Percentiles rank a stretch among this genome's conserved stretches.
Conservation (phyloP, 2,797 vertebrate genomes). For the Loriculus beryllinus region DNA sequence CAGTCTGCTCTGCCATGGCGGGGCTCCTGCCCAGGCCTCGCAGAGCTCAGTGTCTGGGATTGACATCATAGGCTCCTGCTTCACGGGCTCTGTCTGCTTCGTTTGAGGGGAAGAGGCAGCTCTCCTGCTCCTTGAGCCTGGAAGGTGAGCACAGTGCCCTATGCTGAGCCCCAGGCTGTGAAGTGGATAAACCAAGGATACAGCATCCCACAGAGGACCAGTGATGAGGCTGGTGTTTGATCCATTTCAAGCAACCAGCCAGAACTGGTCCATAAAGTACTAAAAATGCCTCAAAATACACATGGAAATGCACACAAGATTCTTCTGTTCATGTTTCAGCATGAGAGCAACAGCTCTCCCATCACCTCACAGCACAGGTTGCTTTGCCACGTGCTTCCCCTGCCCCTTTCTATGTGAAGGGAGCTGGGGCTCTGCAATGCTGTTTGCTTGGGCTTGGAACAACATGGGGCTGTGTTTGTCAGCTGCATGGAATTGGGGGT, state of each 20-base stretch:
- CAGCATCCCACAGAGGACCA: neutral
- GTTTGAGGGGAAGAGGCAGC: neutral
- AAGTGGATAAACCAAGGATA: neutral
- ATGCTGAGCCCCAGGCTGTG: neutral
- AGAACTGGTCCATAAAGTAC: neutral
- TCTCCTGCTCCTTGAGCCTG: neutral
- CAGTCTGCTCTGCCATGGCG: neutral
- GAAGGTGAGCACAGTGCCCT: accelerated
- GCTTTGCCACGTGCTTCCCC: neutral
- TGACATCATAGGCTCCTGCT: neutral
- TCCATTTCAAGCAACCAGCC: neutral
- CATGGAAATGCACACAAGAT: neutral
- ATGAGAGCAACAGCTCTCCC: neutral
- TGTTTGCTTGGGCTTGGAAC: neutral
- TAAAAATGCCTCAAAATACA: neutral
- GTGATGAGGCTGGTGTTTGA: accelerated
- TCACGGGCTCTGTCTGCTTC: neutral
- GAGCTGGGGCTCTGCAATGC: neutral
- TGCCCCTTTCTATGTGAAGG: neutral
- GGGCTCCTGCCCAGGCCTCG: neutral
- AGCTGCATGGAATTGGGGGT: neutral
- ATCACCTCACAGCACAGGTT: neutral
- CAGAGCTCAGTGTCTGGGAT: neutral
- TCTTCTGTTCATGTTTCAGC: neutral
- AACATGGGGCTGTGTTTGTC: neutral